Evolutionary conservation across 2,113 vertebrate genomes (phyloP).

Genomic region (Phrynocephalus versicolor): DNA sequence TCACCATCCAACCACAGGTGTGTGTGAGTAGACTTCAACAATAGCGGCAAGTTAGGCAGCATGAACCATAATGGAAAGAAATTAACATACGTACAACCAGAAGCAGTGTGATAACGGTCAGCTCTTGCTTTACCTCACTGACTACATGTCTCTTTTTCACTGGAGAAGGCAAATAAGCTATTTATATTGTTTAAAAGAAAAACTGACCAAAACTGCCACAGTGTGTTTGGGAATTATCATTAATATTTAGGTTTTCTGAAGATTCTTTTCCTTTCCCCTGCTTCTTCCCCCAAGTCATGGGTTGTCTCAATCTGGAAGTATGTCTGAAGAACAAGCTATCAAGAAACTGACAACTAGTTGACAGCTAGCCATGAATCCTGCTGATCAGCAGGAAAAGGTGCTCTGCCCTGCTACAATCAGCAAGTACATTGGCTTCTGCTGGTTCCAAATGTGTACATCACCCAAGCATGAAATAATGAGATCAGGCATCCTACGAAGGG

Average conservation of each 20-base stretch:
- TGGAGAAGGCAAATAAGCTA: neutral
- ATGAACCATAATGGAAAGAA: no score
- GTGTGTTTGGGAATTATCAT: rapidly evolving
- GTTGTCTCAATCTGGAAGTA: neutral
- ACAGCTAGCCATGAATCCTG: slow-evolving; percentile 9
- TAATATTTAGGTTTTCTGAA: neutral
- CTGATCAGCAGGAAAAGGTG: slow-evolving; percentile 24
- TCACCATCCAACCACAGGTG: no score
- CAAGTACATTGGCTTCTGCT: slow-evolving; percentile 19
- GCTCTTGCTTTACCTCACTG: no score
- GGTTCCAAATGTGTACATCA: slow-evolving; percentile 1
- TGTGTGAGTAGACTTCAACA: no score
- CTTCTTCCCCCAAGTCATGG: neutral
- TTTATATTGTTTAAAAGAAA: neutral
- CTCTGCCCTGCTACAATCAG: slow-evolving; percentile 31
- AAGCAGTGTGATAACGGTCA: no score
- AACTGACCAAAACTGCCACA: neutral
- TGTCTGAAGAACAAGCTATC: slow-evolving; percentile 23
- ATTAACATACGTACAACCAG: no score
- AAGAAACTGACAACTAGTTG: slow-evolving; percentile 13
- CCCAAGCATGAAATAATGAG: slow-evolving; percentile 21
- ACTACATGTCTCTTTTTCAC: neutral
- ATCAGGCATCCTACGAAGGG: slow-evolving; percentile 11
- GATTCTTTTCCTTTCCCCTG: neutral
- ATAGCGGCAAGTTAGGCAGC: no score